Percentiles rank a stretch among this genome's conserved stretches.
Evolutionary conservation across 1,140 invertebrate species (phyloP).

Genomic region (Lordiphosa mommai): DNA sequence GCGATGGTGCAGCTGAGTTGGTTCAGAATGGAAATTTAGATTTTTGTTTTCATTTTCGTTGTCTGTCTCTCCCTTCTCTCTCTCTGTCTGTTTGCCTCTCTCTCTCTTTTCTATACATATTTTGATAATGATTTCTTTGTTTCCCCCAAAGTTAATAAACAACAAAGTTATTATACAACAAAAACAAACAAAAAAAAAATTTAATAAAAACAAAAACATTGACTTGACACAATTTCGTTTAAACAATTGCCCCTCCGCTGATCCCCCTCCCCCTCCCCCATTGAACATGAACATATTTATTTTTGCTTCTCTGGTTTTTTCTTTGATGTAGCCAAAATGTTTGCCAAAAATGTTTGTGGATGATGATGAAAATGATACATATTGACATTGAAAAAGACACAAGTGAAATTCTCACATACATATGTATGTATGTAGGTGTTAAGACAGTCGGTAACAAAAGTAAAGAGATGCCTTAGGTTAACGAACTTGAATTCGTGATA

Average conservation of each 20-base stretch:
- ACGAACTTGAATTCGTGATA: no score
- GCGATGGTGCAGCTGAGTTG: slow-evolving; percentile 56
- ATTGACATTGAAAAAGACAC: background rate
- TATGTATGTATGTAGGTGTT: no score
- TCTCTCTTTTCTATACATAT: slow-evolving; percentile 39
- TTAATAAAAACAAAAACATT: slow-evolving; percentile 42
- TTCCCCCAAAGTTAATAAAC: slow-evolving; percentile 39
- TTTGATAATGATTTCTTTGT: slow-evolving; percentile 67
- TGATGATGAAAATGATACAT: slow-evolving; percentile 1
- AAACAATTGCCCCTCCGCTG: slow-evolving; percentile 1
- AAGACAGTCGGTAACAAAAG: no score
- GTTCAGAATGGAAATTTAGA: slow-evolving; percentile 20
- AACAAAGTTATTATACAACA: no score
- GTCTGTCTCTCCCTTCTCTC: slow-evolving; percentile 9
- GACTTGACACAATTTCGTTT: slow-evolving; percentile 23
- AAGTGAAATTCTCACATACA: no score
- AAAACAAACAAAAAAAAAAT: no score
- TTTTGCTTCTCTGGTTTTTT: no score
- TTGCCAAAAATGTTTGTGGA: slow-evolving; percentile 31
- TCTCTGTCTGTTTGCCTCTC: slow-evolving; percentile 2
- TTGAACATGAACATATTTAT: no score
- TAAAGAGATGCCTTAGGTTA: no score
- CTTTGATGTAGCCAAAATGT: slow-evolving; percentile 24
- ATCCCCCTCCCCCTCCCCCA: no score
- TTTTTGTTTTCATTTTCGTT: slow-evolving; percentile 35